Percentiles rank a stretch among this genome's conserved stretches.
Evolutionary conservation across 1,140 invertebrate species (phyloP).

Genomic region (Phocides pigmalion): DNA sequence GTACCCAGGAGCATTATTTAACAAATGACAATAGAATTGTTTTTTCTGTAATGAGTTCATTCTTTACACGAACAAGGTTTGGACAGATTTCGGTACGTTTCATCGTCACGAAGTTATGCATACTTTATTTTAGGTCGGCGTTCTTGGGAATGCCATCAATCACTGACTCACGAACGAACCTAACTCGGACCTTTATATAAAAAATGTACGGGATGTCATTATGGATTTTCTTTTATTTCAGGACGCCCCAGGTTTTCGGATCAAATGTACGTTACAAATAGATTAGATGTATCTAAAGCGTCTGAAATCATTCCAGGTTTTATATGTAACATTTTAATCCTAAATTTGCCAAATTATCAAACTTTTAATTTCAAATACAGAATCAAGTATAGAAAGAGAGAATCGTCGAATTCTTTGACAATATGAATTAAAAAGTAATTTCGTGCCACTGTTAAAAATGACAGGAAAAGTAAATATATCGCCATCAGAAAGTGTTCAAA

Average conservation of each 20-base stretch:
- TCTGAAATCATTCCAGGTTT: neutral
- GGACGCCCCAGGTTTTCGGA: slow-evolving; percentile 9
- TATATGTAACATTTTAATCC: neutral
- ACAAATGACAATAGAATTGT: slow-evolving; percentile 39
- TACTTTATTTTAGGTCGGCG: slow-evolving; percentile 16
- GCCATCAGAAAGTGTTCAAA: slow-evolving; percentile 32
- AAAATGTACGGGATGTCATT: slow-evolving; percentile 48
- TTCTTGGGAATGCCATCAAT: slow-evolving; percentile 52
- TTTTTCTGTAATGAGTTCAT: slow-evolving; percentile 38
- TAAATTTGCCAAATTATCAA: too few relatives aligned
- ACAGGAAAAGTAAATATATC: slow-evolving; percentile 34
- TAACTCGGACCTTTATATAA: slow-evolving; percentile 48
- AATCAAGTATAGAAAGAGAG: too few relatives aligned
- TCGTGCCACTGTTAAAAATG: neutral
- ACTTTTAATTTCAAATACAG: too few relatives aligned
- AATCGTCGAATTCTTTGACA: neutral
- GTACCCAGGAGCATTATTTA: slow-evolving; percentile 23
- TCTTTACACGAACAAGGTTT: slow-evolving; percentile 13
- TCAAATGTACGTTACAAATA: slow-evolving; percentile 13
- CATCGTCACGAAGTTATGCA: slow-evolving; percentile 20
- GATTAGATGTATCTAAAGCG: neutral
- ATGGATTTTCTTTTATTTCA: slow-evolving; percentile 34
- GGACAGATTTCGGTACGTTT: slow-evolving; percentile 11
- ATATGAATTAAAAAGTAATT: neutral
- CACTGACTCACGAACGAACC: slow-evolving; percentile 47